Evolutionary conservation across 2,888 invertebrate genomes (phyloP), one percentile per base, ranked within the genome.

Genomic region (Therioaphis trifolii): DNA sequence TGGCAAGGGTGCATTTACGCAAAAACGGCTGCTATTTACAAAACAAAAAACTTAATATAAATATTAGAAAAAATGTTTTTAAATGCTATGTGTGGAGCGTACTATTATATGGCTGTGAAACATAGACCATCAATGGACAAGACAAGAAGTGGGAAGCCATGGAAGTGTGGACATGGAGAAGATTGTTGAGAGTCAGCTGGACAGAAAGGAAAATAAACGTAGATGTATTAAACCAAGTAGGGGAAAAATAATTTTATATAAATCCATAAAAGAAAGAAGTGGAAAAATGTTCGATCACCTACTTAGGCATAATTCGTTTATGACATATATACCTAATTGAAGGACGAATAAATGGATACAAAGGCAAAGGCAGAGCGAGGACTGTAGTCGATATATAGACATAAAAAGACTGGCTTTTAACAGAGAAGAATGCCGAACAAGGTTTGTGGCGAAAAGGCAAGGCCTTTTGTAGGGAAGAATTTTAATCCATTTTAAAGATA

Each of bases 171-270:
- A 35, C 7, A 35, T 35, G 35, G 35, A 35, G 35, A 35, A 35
- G 35, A 35, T 7, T 35, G 3, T 35, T 35, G 35, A 35, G 7
- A 35, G 7, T 35, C 35, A 35, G 35, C 7, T 35, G 69, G n/a
- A 69, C 69, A 69, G 69, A 69, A 69, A 69, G 18, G 43, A 69
- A 69, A 69, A 15, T n/a, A 27, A 61, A 61, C 75, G 15, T 43
- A 61, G 27, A 61, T 21, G 43, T 61, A 76, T 61, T 61, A 77
- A 77, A 66, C 49, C 49, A 49, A 77, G 46, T 76, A 29, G 46
- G n/a, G n/a, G 24, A 63, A 76, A 76, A 76, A 9, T 63, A 69
- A 63, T 46, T 72, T 5, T 21, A 21, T n/a, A 49, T 12, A 66
- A 18, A 15, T 21, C 3, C 49, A 77, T 66, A 49, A 66, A n/a